Percentiles rank a stretch among this genome's conserved stretches.
phyloP scores from a whole-genome alignment of 1,140 invertebrate species.

The Bombyx mandarina region DNA sequence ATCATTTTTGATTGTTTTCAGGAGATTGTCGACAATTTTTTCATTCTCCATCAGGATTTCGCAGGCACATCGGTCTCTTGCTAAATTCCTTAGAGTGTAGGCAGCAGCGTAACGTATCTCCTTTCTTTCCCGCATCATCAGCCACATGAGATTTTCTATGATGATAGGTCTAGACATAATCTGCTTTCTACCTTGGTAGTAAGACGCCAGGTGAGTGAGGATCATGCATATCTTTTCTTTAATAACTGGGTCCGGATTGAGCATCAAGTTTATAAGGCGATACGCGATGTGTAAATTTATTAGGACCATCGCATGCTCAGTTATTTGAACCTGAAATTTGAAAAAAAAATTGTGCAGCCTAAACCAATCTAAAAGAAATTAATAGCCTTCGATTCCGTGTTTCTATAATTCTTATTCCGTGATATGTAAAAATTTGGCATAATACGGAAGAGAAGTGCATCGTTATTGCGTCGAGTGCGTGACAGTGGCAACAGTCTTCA shows the following conservation, averaged over 20 bases:
- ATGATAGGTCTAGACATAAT: slow-evolving; percentile 33
- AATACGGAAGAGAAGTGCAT: too few relatives aligned
- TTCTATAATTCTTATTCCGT: too few relatives aligned
- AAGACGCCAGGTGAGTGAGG: slow-evolving; percentile 38
- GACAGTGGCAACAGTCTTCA: too few relatives aligned
- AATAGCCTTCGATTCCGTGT: too few relatives aligned
- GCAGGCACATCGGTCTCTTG: slow-evolving; percentile 34
- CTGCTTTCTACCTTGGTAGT: slow-evolving; percentile 40
- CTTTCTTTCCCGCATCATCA: slow-evolving; percentile 41
- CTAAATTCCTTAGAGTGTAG: slow-evolving; percentile 33
- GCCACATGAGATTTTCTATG: slow-evolving; percentile 39
- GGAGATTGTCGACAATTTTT: slow-evolving; percentile 37
- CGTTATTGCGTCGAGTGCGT: too few relatives aligned
- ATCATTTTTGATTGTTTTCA: slow-evolving; percentile 50
- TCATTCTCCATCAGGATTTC: slow-evolving; percentile 33
- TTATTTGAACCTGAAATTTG: slow-evolving; percentile 45
- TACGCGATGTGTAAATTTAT: slow-evolving; percentile 44
- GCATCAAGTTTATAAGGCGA: slow-evolving; percentile 44
- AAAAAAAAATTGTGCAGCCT: too few relatives aligned
- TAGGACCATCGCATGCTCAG: slow-evolving; percentile 52
- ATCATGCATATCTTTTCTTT: slow-evolving; percentile 50
- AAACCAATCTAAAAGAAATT: too few relatives aligned
- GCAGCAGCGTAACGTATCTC: slow-evolving; percentile 55
- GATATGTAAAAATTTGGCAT: too few relatives aligned
- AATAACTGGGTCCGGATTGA: slow-evolving; percentile 33